Percentiles rank a stretch among this genome's conserved stretches.
Conservation (phyloP, 2,888 invertebrate genomes). For the Tyria jacobaeae region DNA sequence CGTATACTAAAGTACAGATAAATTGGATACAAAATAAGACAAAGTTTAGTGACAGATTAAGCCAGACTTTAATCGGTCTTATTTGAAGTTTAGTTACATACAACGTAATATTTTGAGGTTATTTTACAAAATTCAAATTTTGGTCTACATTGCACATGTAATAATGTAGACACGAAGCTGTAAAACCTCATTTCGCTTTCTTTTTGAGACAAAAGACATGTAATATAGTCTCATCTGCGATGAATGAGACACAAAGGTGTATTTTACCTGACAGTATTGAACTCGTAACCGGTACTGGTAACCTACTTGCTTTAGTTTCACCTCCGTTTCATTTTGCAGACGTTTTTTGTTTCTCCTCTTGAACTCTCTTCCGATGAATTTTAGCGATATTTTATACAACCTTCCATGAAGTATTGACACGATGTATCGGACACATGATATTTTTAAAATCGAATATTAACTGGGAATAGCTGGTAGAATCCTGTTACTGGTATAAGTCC, state of each 20-base stretch:
- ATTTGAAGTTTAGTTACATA: background rate
- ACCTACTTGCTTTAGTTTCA: background rate
- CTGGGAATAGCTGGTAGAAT: no score
- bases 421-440: no score
- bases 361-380: no score
- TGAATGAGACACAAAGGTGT: constrained; percentile 2
- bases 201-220: constrained; percentile 47
- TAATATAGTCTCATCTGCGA: constrained; percentile 26
- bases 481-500: no score
- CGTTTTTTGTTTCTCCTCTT: background rate
- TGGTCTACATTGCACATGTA: constrained; percentile 6
- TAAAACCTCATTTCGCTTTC: constrained; percentile 23
- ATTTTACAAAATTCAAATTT: background rate
- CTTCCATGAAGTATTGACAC: no score
- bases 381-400: no score
- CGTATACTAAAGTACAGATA: background rate
- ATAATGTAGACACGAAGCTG: constrained; percentile 16
- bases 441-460: no score
- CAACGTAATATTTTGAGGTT: background rate
- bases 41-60: no score
- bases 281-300: background rate
- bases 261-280: background rate
- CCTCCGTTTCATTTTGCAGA: background rate
- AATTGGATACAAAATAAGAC: background rate
- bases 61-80: no score